Evolutionary conservation across 2,113 vertebrate genomes (phyloP).

Genomic region (Dicaeum eximium): DNA sequence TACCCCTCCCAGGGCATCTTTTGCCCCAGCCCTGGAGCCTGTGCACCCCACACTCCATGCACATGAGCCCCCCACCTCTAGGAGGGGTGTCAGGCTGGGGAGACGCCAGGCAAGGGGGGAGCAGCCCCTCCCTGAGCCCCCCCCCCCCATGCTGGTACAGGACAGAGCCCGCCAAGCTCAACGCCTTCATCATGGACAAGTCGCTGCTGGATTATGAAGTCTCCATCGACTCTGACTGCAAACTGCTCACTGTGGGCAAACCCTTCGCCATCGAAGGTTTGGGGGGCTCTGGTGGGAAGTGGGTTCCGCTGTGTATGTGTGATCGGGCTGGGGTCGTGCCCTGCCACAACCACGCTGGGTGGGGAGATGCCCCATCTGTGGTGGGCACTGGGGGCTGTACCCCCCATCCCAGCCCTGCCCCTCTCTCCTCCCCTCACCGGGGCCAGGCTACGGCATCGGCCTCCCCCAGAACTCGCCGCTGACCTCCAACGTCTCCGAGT

Average conservation of each 20-base stretch:
- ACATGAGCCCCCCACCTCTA: fast-evolving
- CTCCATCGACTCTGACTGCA: constrained; percentile 87
- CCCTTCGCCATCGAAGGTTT: constrained; percentile 87
- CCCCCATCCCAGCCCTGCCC: fast-evolving
- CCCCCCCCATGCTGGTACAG: constrained; percentile 43
- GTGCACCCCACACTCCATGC: fast-evolving
- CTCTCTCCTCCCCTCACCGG: neutral
- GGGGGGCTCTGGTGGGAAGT: neutral
- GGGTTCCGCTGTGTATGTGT: neutral
- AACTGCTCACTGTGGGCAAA: constrained; percentile 86
- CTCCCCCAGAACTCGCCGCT: constrained; percentile 87
- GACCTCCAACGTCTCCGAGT: constrained; percentile 85
- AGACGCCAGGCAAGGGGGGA: fast-evolving
- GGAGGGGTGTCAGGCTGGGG: neutral
- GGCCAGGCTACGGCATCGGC: constrained; percentile 87
- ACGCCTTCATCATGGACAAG: constrained; percentile 92
- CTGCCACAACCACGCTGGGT: neutral
- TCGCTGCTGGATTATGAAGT: constrained; percentile 87
- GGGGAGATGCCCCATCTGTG: fast-evolving
- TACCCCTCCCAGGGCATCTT: neutral
- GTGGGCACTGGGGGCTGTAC: neutral
- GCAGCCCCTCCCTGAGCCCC: neutral
- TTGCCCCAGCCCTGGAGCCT: neutral
- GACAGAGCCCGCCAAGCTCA: constrained; percentile 83
- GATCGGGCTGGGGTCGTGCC: neutral